Evolutionary conservation across 2,888 invertebrate genomes (phyloP).

Genomic region (Drosophila ustulata): DNA sequence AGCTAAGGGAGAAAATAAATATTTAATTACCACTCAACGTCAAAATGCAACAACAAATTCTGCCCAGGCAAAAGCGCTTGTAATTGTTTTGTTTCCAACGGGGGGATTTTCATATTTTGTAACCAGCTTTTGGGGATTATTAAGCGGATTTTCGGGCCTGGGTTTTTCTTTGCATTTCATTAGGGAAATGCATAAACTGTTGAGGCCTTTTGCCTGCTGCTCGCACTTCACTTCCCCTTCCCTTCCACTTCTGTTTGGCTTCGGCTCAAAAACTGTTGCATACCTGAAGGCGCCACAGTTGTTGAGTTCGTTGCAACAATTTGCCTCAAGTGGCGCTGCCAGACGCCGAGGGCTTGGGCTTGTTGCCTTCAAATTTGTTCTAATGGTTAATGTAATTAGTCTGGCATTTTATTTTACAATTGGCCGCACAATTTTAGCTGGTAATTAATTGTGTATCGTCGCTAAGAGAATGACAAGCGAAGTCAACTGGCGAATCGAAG

Average conservation of each 20-base stretch:
- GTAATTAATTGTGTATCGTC: conserved; percentile 51
- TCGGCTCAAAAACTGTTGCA: conserved; percentile 48
- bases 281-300: conserved; percentile 20
- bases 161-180: conserved; percentile 69
- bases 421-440: conserved; percentile 24
- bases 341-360: conserved; percentile 2
- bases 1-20: conserved; percentile 63
- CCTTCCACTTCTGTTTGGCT: neutral
- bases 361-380: conserved; percentile 32
- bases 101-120: conserved; percentile 24
- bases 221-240: neutral
- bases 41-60: conserved; percentile 27
- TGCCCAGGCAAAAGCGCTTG: conserved; percentile 34
- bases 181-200: conserved; percentile 66
- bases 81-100: conserved; percentile 47
- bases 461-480: neutral
- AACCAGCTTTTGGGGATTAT: conserved; percentile 29
- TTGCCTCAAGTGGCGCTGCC: conserved; percentile 14
- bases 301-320: conserved; percentile 6
- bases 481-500: conserved; percentile 8
- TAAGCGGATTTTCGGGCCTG: conserved; percentile 33
- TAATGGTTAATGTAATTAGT: conserved; percentile 66
- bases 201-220: neutral
- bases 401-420: conserved; percentile 25
- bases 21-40: conserved; percentile 70